Conservation (phyloP, 2,888 invertebrate genomes). For the Drosophila affinis region DNA sequence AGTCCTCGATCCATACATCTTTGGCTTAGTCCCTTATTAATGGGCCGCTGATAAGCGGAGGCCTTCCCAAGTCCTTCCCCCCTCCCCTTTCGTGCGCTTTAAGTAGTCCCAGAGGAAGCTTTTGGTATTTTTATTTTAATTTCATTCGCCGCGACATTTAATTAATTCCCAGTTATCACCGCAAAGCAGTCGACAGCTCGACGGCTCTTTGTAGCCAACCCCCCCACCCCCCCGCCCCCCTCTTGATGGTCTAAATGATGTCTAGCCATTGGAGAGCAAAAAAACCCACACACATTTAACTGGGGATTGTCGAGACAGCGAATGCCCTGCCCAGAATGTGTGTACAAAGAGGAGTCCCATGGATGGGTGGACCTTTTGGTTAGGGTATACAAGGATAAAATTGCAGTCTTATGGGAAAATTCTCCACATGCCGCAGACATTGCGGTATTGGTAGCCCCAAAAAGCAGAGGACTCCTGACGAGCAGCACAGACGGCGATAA, state of each 20-base stretch:
- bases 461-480: conserved; percentile 39
- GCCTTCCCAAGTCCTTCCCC: conserved; percentile 25
- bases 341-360: background rate
- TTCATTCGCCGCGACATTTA: conserved; percentile 72
- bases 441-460: conserved; percentile 40
- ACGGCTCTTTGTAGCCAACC: conserved; percentile 52
- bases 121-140: conserved; percentile 55
- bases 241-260: conserved; percentile 49
- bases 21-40: conserved; percentile 46
- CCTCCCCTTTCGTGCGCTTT: background rate
- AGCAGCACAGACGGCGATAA: conserved; percentile 42
- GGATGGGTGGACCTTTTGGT: background rate
- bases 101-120: conserved; percentile 8
- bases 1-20: conserved; percentile 5
- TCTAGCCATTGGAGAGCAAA: conserved; percentile 62
- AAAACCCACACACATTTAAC: background rate
- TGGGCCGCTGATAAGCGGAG: conserved; percentile 24
- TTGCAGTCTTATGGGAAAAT: conserved; percentile 59
- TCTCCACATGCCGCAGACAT: conserved; percentile 72
- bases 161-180: conserved; percentile 82
- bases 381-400: conserved; percentile 13
- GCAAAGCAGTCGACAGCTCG: conserved; percentile 57
- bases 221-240: no score
- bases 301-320: background rate
- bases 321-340: background rate